These are phyloP conservation scores for Penaeus vannamei DNA, from an alignment of 1,140 invertebrate species.

Conservation along the genomic window DNA sequence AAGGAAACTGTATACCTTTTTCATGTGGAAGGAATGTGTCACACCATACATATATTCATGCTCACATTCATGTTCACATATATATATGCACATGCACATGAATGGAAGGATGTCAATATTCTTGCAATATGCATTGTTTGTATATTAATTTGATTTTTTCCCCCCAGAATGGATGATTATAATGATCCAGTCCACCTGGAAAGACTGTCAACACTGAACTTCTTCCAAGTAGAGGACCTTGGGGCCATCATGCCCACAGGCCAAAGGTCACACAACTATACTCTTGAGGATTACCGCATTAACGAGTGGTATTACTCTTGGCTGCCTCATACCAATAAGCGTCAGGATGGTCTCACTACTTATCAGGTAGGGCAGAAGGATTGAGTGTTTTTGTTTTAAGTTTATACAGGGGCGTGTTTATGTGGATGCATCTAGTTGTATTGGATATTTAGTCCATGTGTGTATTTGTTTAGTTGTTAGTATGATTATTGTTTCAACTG, in stretches of 20 bases:
- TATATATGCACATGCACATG: neutral
- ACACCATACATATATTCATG: neutral
- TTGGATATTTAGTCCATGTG: too few species aligned
- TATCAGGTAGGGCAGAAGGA: slow-evolving; percentile 75
- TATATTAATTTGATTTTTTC: slow-evolving; percentile 18
- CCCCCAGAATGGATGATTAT: slow-evolving; percentile 86
- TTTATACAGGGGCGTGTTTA: neutral
- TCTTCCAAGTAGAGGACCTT: slow-evolving; percentile 73
- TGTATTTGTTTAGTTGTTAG: too few species aligned
- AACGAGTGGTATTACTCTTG: slow-evolving; percentile 94
- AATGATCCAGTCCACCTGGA: slow-evolving; percentile 95
- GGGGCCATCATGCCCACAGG: slow-evolving; percentile 76
- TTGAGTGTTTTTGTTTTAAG: neutral
- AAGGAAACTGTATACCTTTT: neutral
- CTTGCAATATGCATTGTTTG: neutral
- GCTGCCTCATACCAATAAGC: slow-evolving; percentile 84
- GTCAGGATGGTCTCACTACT: slow-evolving; percentile 95
- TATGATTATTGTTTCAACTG: too few species aligned
- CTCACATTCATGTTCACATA: too few species aligned
- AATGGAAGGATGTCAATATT: neutral
- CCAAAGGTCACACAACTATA: slow-evolving; percentile 85
- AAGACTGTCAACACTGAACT: slow-evolving; percentile 91
- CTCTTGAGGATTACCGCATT: slow-evolving; percentile 88
- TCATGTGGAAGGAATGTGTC: too few species aligned
- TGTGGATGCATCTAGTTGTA: too few species aligned